These are phyloP conservation scores for Drosophila elegans DNA, from an alignment of 1,140 invertebrate species.

Conservation along the genomic window DNA sequence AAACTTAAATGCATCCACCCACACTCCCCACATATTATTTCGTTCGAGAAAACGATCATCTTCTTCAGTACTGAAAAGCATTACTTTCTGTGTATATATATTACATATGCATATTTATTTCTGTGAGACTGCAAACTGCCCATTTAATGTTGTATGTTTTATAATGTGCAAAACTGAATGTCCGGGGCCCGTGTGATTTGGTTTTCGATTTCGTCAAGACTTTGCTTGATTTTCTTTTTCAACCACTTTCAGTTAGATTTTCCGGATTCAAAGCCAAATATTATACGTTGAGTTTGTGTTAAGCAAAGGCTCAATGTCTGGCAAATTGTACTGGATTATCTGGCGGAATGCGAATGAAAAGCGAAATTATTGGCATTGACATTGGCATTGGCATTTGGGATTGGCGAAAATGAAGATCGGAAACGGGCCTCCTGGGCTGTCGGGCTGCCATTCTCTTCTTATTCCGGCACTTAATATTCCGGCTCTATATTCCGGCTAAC, in stretches of 20 bases:
- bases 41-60: constrained; percentile 1
- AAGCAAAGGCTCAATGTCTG: background rate
- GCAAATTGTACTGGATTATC: background rate
- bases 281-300: background rate
- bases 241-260: constrained; percentile 9
- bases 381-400: no score
- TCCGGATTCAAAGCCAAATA: background rate
- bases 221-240: background rate
- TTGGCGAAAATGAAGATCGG: background rate
- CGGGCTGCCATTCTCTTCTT: no score
- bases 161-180: background rate
- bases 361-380: background rate
- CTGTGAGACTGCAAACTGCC: constrained; percentile 16
- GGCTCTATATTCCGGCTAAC: constrained; percentile 10
- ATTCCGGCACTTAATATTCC: constrained; percentile 1
- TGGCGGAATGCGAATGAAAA: constrained; percentile 1
- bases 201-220: constrained; percentile 7
- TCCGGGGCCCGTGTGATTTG: background rate
- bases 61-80: constrained; percentile 14
- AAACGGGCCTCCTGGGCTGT: background rate
- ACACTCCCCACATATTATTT: constrained; percentile 1
- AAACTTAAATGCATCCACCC: constrained; percentile 9
- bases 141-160: background rate
- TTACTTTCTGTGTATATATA: constrained; percentile 11
- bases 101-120: background rate